A percentile compares a stretch with the other conserved stretches of the same genome.
These are phyloP conservation scores for Lota lota DNA, from an alignment of 2,113 vertebrate genomes.

Conservation along the genomic window DNA sequence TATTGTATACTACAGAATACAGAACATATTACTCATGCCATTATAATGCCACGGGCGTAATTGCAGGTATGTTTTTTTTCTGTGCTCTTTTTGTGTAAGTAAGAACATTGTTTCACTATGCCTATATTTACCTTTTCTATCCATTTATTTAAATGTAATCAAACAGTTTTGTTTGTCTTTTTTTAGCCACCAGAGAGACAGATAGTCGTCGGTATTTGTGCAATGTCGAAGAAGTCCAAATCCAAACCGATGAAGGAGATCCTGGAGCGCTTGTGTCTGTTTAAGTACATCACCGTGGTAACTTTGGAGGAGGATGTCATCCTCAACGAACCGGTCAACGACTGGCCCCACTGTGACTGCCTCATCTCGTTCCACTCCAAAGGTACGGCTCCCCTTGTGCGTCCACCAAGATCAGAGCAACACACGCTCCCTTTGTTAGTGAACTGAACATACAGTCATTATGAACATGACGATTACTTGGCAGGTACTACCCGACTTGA, in stretches of 20 bases:
- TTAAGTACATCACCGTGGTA: slow-evolving; percentile 88
- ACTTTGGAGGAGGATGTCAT: slow-evolving; percentile 88
- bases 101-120: too few relatives aligned
- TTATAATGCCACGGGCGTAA: too few relatives aligned
- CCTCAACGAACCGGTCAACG: slow-evolving; percentile 84
- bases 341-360: slow-evolving; percentile 89
- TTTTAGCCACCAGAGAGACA: slow-evolving; percentile 86
- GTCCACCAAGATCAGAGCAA: background rate
- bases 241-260: slow-evolving; percentile 94
- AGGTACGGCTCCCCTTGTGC: slow-evolving; percentile 64
- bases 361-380: slow-evolving; percentile 93
- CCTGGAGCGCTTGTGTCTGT: slow-evolving; percentile 85
- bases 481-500: too few relatives aligned
- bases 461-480: too few relatives aligned
- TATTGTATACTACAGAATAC: too few relatives aligned
- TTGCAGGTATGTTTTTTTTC: too few relatives aligned
- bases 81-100: too few relatives aligned
- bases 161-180: background rate
- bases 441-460: too few relatives aligned
- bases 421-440: too few relatives aligned
- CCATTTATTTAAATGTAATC: background rate
- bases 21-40: too few relatives aligned
- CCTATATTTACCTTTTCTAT: background rate
- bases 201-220: slow-evolving; percentile 88
- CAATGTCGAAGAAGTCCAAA: slow-evolving; percentile 91